phyloP scores from a whole-genome alignment of 2,888 invertebrate species.

The Xanthostigma xanthostigma region DNA sequence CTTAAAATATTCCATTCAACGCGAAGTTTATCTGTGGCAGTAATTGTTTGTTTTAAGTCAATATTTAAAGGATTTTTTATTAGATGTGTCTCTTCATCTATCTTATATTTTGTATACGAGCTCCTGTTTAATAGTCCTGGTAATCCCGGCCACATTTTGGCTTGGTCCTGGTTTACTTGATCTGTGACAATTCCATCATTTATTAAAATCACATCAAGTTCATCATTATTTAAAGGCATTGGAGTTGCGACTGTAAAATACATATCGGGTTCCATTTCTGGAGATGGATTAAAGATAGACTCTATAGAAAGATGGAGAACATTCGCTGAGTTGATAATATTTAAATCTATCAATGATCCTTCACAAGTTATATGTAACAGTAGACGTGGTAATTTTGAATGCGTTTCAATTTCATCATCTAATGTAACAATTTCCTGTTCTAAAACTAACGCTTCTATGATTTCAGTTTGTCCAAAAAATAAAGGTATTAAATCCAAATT shows the following conservation, averaged over 20 bases:
- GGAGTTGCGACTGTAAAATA: conserved; percentile 19
- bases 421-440: conserved; percentile 15
- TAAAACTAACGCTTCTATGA: conserved; percentile 14
- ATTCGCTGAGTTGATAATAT: conserved; percentile 12
- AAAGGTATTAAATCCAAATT: conserved; percentile 18
- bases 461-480: conserved; percentile 12
- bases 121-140: conserved; percentile 15
- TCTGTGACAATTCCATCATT: conserved; percentile 16
- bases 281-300: conserved; percentile 24
- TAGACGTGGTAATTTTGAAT: conserved; percentile 20
- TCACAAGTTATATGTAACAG: conserved; percentile 17
- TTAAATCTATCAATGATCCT: conserved; percentile 8
- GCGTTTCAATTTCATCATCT: conserved; percentile 19
- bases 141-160: conserved; percentile 18
- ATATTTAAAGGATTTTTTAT: conserved; percentile 18
- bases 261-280: conserved; percentile 15
- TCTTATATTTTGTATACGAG: conserved; percentile 18
- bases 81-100: conserved; percentile 13
- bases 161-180: conserved; percentile 13
- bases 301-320: conserved; percentile 23
- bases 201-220: conserved; percentile 15
- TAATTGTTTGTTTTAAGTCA: conserved; percentile 13
- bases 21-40: conserved; percentile 14
- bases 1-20: conserved; percentile 24
- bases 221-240: conserved; percentile 14